Conservation (phyloP, 2,888 invertebrate genomes). For the Oasisia sp. region DNA sequence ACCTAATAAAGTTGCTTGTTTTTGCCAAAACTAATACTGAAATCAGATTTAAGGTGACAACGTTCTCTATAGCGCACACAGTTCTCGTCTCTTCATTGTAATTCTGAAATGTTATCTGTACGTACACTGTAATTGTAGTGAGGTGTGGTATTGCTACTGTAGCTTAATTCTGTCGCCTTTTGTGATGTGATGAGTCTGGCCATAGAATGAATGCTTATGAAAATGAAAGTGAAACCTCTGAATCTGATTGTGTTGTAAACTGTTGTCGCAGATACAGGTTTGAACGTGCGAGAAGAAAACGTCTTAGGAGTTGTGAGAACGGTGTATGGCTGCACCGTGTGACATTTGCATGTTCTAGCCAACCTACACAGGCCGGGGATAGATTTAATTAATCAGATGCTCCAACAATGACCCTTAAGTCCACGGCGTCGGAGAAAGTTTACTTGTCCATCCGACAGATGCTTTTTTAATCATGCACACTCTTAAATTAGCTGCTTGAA, state of each 20-base stretch:
- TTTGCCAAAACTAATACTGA: background rate
- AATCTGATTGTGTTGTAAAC: background rate
- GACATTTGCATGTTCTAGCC: background rate
- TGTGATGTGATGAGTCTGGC: background rate
- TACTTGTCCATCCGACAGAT: background rate
- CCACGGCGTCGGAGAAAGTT: background rate
- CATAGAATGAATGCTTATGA: background rate
- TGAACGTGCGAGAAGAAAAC: background rate
- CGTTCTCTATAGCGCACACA: background rate
- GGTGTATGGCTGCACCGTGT: background rate
- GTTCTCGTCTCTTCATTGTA: background rate
- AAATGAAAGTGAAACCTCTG: background rate
- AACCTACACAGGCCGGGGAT: background rate
- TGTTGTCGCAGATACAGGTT: slow-evolving; percentile 1
- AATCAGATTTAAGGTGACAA: background rate
- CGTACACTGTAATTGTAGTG: background rate
- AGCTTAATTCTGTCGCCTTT: background rate
- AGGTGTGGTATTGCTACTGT: background rate
- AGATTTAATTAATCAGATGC: background rate
- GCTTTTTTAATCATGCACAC: background rate
- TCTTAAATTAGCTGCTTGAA: background rate
- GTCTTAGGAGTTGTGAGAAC: background rate
- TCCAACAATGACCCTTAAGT: background rate
- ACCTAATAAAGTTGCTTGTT: slow-evolving; percentile 13
- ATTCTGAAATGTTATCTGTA: background rate